Base-by-base conservation (phyloP, 2,888 invertebrate species). In the Drosophila birchii region DNA sequence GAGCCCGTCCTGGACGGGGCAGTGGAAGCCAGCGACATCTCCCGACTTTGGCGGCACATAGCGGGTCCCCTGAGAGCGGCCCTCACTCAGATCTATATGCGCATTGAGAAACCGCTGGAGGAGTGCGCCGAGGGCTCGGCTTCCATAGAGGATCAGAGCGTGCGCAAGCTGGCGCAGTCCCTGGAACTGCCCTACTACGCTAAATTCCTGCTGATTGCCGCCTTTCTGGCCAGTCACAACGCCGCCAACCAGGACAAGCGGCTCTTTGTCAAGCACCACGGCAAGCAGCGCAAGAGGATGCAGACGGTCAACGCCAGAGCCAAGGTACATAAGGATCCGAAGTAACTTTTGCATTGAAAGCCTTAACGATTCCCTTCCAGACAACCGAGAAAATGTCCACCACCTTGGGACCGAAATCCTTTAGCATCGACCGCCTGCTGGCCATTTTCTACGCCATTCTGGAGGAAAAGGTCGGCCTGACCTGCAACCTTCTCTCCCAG, bases 181-280 rank as follows among this genome's bases (percentile, higher is more conserved):
- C 94, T 97, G 38, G 96, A 97, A 87, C 90, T 98, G 5, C 98
- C 98, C 0, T 97, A 95, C 90, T 98, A 97, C 92, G 96, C 97
- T 0, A 98, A 98, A 92, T 98, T 95, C 91, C 93, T 98, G 39
- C 93, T 98, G 5, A 96, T 98, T 32, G 97, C 98, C 9, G 96
- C 98, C 1, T 98, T 97, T 91, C 93, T 98, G 71, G 98, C 98
- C 0, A 98, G 98, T 38, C 97, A 98, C 91, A 98, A 98, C 92
- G 97, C 98, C 2, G 95, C 96, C 0, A 97, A 96, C 81, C 96
- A 96, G 79, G 98, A 98, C 91, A 97, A 96, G 89, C 93, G 96
- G 53, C 93, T 98, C 49, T 98, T 98, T 91, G 95, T 97, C 92
- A 98, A 98, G 92, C 92, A 95, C 81, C 95, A 95, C 79, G 95